Evolutionary conservation across 92 coral and sea anemone genomes (phyloP), one percentile per base, ranked within the genome.

Genomic region (Actinernus sp.): DNA sequence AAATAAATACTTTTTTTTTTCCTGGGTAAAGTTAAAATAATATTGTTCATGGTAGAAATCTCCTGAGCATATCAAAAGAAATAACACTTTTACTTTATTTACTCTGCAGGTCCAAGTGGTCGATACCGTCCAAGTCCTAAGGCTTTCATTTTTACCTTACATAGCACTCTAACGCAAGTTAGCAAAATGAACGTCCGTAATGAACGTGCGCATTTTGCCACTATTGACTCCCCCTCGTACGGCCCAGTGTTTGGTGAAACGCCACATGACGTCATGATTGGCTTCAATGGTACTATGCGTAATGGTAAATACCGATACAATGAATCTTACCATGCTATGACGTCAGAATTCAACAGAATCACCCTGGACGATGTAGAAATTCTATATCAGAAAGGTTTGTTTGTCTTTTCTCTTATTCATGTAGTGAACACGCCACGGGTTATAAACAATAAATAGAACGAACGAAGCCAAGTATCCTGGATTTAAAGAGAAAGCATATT

Each of bases 221-320:
- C 61, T 5, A 39, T 43, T 47, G 65, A 57, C 41, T 57, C 61
- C 0, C 6, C 39, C 0, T 66, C 46, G 45, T 65, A 49, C 36
- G 88, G 88, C 5, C 77, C 74, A 2, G 73, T 78, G 52, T 82
- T 65, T 68, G 88, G 88, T 0, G 78, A 66, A 49, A 27, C 60
- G 30, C 87, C 87, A 2, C 71, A 71, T 55, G 83, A 82, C 61
- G 37, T 82, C 68, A 56, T 65, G 27, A 59, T 82, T 12, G 88
- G 88, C 20, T 27, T 41, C 48, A 38, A 46, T 48, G 78, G 83
- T 5, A 56, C 20, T 27, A 74, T 82, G 88, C 29, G 17, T 17
- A 5, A 13, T 32, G 82, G 83, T 12, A 49, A 54, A 18, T 58
- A 65, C 63, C 45, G 32, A 17, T 60, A 61, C 26, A 14, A 37